Evolutionary conservation across 2,797 vertebrate species (phyloP), one percentile per base, ranked within the genome.

Genomic region (Chanos chanos): DNA sequence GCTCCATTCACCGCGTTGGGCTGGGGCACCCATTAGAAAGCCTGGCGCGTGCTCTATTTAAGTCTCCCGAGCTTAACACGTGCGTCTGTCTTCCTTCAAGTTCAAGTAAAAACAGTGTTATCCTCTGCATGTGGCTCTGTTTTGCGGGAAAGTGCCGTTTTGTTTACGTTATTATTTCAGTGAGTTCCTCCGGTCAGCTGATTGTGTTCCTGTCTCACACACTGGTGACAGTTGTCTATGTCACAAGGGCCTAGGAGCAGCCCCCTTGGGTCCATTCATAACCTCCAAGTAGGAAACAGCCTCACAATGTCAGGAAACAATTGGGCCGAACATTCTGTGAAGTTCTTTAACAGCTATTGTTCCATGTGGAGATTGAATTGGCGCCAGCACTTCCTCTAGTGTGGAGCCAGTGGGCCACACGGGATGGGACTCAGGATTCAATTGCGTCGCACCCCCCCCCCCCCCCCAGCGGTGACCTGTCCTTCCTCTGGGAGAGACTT

Each of bases 251-350:
- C 34, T 10, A 19, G 53, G 4, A 27, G 28, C 39, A 41, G 18
- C 45, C 64, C 64, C 40, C 0, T 19, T 2, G 68, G 56, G 36
- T 78, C 77, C 84, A 83, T 85, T 87, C 83, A 85, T 78, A 81
- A 86, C 73, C 67, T 68, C 53, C 2, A 43, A 49, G 57, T 24
- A 61, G 84, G 85, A 86, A 86, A 71, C 37, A 31, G 7, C 19
- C 15, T 31, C 73, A 89, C 85, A 89, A 87, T 83, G 76, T 68
- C 75, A 37, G 87, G 88, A 90, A 89, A 82, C 86, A 88, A 88
- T 90, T 71, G 71, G 40, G 71, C 74, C 60, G 72, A 79, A 50
- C 34, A 25, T 63, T 77, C 70, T 8, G 52, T 68, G 70, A 84
- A 83, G 79, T 75, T 77, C 69, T 52, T 67, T 62, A 48, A 71